These are phyloP conservation scores for Phyllotreta striolata DNA, from an alignment of 2,888 invertebrate species.

Conservation along the genomic window DNA sequence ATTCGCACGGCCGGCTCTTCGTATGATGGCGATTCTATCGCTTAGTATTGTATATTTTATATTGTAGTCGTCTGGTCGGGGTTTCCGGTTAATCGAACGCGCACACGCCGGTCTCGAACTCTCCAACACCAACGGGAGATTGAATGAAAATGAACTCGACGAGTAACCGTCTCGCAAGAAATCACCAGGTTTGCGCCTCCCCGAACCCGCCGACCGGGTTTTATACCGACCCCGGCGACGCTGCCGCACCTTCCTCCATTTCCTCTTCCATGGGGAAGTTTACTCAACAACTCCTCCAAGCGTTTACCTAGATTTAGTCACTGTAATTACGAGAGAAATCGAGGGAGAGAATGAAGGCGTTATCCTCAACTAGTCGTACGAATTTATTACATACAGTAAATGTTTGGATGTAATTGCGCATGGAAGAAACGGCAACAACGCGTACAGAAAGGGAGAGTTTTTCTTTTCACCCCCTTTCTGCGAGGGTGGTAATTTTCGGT, in stretches of 20 bases:
- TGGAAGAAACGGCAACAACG: too few relatives aligned
- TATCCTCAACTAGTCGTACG: too few relatives aligned
- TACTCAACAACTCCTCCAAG: too few relatives aligned
- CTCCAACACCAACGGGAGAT: constrained; percentile 21
- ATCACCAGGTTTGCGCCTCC: constrained; percentile 32
- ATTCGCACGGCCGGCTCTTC: too few relatives aligned
- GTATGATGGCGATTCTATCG: too few relatives aligned
- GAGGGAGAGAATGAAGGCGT: too few relatives aligned
- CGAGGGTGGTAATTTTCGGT: constrained; percentile 25
- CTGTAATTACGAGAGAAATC: too few relatives aligned
- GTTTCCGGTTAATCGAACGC: constrained; percentile 3
- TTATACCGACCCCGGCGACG: constrained; percentile 26
- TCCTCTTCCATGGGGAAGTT: not conserved
- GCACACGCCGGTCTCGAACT: constrained; percentile 37
- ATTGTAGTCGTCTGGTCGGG: not conserved
- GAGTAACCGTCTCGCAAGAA: constrained; percentile 23
- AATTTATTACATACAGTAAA: constrained; percentile 2
- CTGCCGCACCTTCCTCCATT: constrained; percentile 15
- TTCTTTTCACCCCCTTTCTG: constrained; percentile 4
- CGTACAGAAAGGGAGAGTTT: not conserved
- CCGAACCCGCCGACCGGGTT: constrained; percentile 27
- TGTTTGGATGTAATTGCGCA: too few relatives aligned
- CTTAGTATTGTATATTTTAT: not conserved
- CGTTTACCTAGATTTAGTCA: too few relatives aligned
- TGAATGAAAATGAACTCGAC: constrained; percentile 4